Evolutionary conservation across 2,113 vertebrate species (phyloP), one percentile per base, ranked within the genome.

Genomic region (Ia io): DNA sequence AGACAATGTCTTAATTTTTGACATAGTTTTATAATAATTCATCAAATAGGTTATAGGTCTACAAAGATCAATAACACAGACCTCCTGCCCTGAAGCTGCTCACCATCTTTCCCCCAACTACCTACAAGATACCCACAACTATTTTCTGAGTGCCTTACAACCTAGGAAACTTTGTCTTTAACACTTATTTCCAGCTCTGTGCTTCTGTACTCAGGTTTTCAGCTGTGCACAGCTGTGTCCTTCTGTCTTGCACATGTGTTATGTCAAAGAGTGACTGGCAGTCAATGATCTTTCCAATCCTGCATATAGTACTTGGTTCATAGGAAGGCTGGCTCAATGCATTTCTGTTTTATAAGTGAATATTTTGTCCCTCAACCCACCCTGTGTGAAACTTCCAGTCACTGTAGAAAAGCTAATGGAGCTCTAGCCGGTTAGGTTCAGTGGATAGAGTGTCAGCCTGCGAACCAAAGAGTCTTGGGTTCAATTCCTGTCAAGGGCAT

Each of bases 191-290:
- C 59, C 23, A 78, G 47, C 12, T 56, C 32, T 13, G 0, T 56
- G 61, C 32, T 76, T 23, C 4, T 59, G 28, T 2, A 69, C 5
- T 92, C 77, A 22, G 2, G 5, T 82, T 96, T 90, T 65, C n/a
- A 85, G 73, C 74, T 73, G 35, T 10, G 40, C 35, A 56, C 35
- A 88, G 71, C 25, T 92, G 32, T 73, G 59, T 87, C n/a, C 51
- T 79, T 90, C 76, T 53, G 28, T 91, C 51, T 89, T 53, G 51
- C 17, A 35, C 53, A 90, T 20, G 20, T 83, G 51, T 73, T 59
- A n/a, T 84, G 71, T 78, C 73, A 96, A 94, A 92, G 71, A 85
- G 11, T 87, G 79, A 84, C 18, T 95, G 86, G 61, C 65, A 94
- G 59, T 80, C 14, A 42, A 23, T 61, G 35, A 88, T 44, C 32